Evolutionary conservation across 2,797 vertebrate genomes (phyloP).

Genomic region (Botia kubotai): DNA sequence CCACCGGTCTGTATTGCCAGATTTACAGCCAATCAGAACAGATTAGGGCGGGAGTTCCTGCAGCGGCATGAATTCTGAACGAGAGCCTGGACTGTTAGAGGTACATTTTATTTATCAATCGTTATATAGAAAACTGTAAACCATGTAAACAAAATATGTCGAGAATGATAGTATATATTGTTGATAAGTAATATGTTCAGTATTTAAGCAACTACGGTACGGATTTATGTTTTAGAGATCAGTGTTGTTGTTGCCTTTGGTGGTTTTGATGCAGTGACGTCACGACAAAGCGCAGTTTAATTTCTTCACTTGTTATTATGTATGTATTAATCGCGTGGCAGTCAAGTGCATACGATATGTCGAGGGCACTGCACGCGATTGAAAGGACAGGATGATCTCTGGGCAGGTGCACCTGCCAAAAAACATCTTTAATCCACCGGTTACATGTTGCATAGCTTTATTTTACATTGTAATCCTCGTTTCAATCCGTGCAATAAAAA

Average conservation of each 20-base stretch:
- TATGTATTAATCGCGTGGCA: not conserved
- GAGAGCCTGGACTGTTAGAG: not conserved
- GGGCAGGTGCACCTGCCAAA: not conserved
- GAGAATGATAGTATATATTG: not conserved
- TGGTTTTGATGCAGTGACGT: conserved; percentile 21
- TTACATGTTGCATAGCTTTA: not conserved
- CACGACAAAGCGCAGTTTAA: not conserved
- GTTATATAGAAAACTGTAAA: not conserved
- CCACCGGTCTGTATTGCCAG: conserved; percentile 14
- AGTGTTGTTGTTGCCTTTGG: not conserved
- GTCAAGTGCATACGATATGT: not conserved
- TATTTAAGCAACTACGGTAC: not conserved
- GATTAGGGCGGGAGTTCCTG: conserved; percentile 40
- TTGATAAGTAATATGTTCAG: not conserved
- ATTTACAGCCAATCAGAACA: conserved; percentile 42
- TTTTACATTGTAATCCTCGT: not conserved
- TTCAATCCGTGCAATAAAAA: not conserved
- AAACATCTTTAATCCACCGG: not conserved
- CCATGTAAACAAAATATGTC: not conserved
- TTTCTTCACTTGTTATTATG: not conserved
- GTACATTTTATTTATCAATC: conserved; percentile 38
- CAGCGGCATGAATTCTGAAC: conserved; percentile 16
- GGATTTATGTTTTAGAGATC: conserved; percentile 1
- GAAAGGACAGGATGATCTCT: not conserved
- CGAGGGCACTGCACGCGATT: not conserved